Conservation (phyloP, 2,888 invertebrate species). For the Listrodromus nycthemerus region DNA sequence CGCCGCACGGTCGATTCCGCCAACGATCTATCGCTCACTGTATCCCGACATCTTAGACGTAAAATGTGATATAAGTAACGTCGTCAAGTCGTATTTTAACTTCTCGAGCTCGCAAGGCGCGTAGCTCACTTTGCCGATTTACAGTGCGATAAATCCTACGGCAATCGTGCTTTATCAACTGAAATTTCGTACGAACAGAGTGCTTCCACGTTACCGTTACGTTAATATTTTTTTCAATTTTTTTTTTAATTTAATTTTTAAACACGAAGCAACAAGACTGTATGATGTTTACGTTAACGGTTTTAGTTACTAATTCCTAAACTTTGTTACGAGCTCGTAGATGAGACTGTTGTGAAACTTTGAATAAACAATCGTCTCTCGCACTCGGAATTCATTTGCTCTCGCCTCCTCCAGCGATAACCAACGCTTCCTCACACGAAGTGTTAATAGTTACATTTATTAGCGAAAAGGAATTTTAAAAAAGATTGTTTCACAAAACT, state of each 20-base stretch:
- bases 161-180: conserved; percentile 20
- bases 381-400: conserved; percentile 3
- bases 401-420: background rate
- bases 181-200: conserved; percentile 40
- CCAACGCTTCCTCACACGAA: background rate
- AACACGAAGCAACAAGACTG: conserved; percentile 44
- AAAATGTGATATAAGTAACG: conserved; percentile 55
- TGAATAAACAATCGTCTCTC: conserved; percentile 49
- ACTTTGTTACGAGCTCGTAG: conserved; percentile 50
- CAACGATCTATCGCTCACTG: conserved; percentile 1
- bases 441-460: background rate
- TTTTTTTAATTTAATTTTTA: conserved; percentile 29
- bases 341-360: conserved; percentile 46
- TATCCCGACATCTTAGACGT: conserved; percentile 9
- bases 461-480: background rate
- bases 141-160: background rate
- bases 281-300: conserved; percentile 57
- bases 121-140: conserved; percentile 11
- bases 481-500: background rate
- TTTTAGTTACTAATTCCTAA: conserved; percentile 54
- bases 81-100: conserved; percentile 40
- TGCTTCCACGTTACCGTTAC: conserved; percentile 53
- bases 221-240: conserved; percentile 26
- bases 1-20: conserved; percentile 9
- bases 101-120: conserved; percentile 18